Percentiles rank a stretch among this genome's conserved stretches.
Evolutionary conservation across 2,888 invertebrate genomes (phyloP).

Genomic region (Volucella zonaria): DNA sequence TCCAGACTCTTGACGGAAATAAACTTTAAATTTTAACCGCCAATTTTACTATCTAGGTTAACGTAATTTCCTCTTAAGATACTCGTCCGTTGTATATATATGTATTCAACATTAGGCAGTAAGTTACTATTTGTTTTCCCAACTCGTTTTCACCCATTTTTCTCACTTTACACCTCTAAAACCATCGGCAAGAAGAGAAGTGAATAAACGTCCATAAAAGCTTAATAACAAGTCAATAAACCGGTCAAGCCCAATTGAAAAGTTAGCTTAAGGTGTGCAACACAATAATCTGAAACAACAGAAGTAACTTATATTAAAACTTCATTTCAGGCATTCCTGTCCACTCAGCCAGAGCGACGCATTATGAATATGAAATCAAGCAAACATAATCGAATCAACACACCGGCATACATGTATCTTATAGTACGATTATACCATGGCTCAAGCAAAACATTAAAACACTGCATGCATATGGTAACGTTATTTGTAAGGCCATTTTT

Average conservation of each 20-base stretch:
- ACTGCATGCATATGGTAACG: conserved; percentile 32
- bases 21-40: conserved; percentile 35
- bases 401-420: neutral
- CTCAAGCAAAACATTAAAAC: neutral
- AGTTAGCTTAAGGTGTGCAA: conserved; percentile 36
- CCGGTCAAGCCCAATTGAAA: conserved; percentile 15
- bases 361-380: conserved; percentile 66
- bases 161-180: neutral
- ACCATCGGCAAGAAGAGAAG: conserved; percentile 5
- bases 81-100: neutral
- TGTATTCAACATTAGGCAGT: neutral
- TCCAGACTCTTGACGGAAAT: conserved; percentile 29
- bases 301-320: conserved; percentile 36
- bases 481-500: conserved; percentile 48
- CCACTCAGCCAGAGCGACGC: conserved; percentile 59
- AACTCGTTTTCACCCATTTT: conserved; percentile 47
- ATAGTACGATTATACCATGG: neutral
- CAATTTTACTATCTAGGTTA: conserved; percentile 62
- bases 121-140: conserved; percentile 28
- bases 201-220: conserved; percentile 60
- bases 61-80: conserved; percentile 48
- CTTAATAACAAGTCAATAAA: conserved; percentile 66
- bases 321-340: conserved; percentile 65
- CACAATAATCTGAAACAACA: conserved; percentile 57
- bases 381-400: conserved; percentile 61